phyloP scores from a whole-genome alignment of 2,888 invertebrate genomes.

The Bruchidius siliquastri region DNA sequence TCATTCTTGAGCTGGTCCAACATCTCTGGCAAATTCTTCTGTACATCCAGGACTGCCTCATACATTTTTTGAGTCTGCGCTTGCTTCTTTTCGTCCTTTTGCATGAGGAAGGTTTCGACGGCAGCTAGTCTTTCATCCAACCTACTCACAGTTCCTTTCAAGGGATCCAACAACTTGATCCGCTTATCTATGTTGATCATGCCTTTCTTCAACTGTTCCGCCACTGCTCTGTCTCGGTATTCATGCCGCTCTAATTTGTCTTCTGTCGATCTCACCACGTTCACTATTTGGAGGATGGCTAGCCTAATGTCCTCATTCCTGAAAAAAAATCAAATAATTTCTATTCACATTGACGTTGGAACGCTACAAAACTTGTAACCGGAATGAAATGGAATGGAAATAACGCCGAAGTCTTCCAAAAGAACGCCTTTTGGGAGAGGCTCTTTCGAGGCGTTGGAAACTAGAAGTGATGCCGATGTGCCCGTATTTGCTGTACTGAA shows the following conservation, averaged over 20 bases:
- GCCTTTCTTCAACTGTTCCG: constrained; percentile 73
- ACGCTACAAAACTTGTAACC: too few species aligned
- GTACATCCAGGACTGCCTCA: constrained; percentile 54
- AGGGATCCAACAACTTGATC: constrained; percentile 63
- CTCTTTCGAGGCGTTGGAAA: too few species aligned
- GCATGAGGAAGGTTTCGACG: constrained; percentile 70
- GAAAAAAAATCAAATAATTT: constrained; percentile 18
- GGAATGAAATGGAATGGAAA: too few species aligned
- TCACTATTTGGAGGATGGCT: constrained; percentile 74
- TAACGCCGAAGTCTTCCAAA: too few species aligned
- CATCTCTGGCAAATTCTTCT: constrained; percentile 49
- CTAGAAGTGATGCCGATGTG: too few species aligned
- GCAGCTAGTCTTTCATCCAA: constrained; percentile 72
- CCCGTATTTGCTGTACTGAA: too few species aligned
- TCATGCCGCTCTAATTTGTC: constrained; percentile 84
- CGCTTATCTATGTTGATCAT: constrained; percentile 68
- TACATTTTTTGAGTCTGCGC: constrained; percentile 59
- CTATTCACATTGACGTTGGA: too few species aligned
- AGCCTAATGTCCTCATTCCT: constrained; percentile 71
- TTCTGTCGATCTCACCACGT: constrained; percentile 72
- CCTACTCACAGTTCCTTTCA: constrained; percentile 64
- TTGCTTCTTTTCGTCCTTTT: constrained; percentile 65
- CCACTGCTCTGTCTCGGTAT: constrained; percentile 70
- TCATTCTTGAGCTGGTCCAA: constrained; percentile 47
- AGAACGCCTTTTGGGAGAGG: too few species aligned